Percentiles rank a stretch among this genome's conserved stretches.
Evolutionary conservation across 2,113 vertebrate genomes (phyloP).

Genomic region (Nesoenas mayeri): DNA sequence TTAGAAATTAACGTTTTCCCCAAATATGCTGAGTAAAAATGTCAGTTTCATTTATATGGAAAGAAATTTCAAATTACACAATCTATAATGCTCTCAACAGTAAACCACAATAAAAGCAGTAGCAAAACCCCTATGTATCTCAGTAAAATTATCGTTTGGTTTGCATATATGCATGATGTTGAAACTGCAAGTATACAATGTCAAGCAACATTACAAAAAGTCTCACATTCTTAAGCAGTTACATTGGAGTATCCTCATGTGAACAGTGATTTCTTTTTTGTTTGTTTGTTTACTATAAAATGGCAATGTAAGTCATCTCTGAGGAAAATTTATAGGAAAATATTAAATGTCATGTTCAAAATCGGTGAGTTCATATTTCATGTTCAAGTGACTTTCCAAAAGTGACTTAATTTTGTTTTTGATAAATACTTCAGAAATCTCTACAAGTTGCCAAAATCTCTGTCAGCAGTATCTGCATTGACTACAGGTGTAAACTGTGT

Average conservation of each 20-base stretch:
- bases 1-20: background rate
- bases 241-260: background rate
- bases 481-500: background rate
- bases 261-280: background rate
- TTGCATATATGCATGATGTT: accelerated
- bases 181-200: background rate
- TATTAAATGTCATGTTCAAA: background rate
- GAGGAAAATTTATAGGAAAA: background rate
- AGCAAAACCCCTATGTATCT: background rate
- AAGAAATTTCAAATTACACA: accelerated
- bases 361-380: background rate
- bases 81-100: background rate
- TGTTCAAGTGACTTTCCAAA: background rate
- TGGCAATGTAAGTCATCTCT: background rate
- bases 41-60: background rate
- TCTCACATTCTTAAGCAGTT: background rate
- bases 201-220: background rate
- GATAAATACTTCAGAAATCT: background rate
- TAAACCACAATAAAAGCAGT: background rate
- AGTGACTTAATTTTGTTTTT: background rate
- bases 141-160: background rate
- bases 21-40: background rate
- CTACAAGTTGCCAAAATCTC: background rate
- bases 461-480: background rate
- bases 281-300: background rate